Base-by-base conservation (phyloP, 2,113 vertebrate genomes). In the Ornithorhynchus anatinus region DNA sequence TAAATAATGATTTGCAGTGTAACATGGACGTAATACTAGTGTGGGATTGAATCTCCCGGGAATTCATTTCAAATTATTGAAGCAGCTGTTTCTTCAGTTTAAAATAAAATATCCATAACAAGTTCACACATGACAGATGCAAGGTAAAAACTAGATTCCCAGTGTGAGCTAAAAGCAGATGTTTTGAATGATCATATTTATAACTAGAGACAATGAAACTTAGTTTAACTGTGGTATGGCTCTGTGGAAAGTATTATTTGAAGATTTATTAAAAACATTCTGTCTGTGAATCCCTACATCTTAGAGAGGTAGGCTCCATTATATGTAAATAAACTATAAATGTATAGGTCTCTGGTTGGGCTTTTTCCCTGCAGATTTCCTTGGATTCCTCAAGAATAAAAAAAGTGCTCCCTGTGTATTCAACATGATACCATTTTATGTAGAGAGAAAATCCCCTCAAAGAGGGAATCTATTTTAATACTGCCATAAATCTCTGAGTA, bases 41-140 rank as follows among this genome's bases (percentile, higher is more conserved):
- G 71, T 58, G 80, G 85, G 81, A 85, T 23, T 73, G 51, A 69
- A 69, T 27, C 92, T 87, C 89, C 44, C 86, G 93, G 90, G 94
- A 90, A 89, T 92, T 91, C 59, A 89, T 90, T 93, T 90, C 86
- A 89, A 89, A 89, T 86, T 72, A 87, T 67, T 66, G 76, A 92
- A 92, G 87, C 92, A 94, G 91, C 89, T 94, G 94, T 92, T 94
- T 93, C 88, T 88, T 90, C 84, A 83, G 75, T 89, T 87, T 84
- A 90, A 89, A 86, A 90, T 89, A 93, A 92, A 93, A 92, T 88
- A 93, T 91, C 89, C 81, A 87, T 92, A 92, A 92, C 91, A 92
- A 92, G 89, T 94, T 94, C 92, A 94, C 94, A 94, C 94, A 90
- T 92, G 90, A 89, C 94, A 94, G 93, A 91, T 94, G 92, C 65